Evolutionary conservation across 2,797 vertebrate species (phyloP).

Genomic region (Melopsittacus undulatus): DNA sequence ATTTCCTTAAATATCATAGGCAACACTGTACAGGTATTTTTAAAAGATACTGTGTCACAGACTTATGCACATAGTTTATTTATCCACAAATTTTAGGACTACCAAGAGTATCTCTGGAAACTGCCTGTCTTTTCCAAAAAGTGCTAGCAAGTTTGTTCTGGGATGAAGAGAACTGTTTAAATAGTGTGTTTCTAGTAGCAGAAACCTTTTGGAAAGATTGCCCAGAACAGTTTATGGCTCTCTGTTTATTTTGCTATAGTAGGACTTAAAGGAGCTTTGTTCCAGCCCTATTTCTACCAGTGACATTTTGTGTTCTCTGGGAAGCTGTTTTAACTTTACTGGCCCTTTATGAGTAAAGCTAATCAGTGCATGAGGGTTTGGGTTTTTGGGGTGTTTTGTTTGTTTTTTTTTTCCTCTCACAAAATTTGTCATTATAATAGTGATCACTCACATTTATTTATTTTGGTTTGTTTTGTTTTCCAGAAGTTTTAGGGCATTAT

Average conservation of each 20-base stretch:
- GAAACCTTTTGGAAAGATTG: neutral
- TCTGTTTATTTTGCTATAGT: neutral
- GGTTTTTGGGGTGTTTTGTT: neutral
- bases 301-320: neutral
- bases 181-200: neutral
- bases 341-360: neutral
- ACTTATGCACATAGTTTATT: neutral
- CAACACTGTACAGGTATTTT: neutral
- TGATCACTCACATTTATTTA: neutral
- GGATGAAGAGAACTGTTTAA: neutral
- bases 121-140: neutral
- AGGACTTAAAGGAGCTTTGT: neutral
- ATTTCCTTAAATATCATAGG: neutral
- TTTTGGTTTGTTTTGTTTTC: neutral
- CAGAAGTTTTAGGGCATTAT: neutral
- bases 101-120: neutral
- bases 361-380: neutral
- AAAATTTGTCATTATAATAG: neutral
- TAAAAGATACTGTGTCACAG: neutral
- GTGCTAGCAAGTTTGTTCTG: neutral
- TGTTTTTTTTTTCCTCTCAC: neutral
- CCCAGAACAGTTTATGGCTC: neutral
- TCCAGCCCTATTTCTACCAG: neutral
- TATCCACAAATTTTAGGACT: neutral
- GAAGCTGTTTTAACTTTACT: neutral